Evolutionary conservation across 2,888 invertebrate genomes (phyloP).

Genomic region (Apantesis nais): DNA sequence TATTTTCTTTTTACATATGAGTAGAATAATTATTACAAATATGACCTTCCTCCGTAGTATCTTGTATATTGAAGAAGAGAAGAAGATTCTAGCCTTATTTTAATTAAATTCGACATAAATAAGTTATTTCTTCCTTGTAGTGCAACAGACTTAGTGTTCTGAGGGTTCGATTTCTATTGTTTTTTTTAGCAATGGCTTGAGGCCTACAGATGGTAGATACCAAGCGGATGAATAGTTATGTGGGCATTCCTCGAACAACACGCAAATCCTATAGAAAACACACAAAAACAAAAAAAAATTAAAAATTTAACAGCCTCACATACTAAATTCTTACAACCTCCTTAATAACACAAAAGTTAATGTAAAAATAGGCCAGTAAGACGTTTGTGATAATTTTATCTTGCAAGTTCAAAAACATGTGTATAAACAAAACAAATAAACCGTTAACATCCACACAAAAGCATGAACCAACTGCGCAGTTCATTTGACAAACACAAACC

Average conservation of each 20-base stretch:
- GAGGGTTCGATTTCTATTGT: no score
- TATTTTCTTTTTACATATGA: no score
- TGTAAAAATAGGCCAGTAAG: background rate
- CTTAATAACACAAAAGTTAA: background rate
- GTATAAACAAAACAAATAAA: constrained; percentile 20
- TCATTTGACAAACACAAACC: constrained; percentile 64
- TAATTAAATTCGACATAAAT: no score
- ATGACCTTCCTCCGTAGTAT: no score
- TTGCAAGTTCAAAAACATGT: background rate
- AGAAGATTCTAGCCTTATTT: no score
- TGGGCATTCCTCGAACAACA: no score
- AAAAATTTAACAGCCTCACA: background rate
- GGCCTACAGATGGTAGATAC: background rate
- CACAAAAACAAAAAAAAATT: background rate
- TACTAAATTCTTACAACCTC: background rate
- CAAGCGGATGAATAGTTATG: no score
- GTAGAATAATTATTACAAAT: no score
- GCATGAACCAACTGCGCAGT: constrained; percentile 54
- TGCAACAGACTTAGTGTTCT: no score
- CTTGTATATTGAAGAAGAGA: no score
- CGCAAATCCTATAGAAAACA: background rate
- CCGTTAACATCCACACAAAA: constrained; percentile 13
- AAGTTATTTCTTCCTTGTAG: no score
- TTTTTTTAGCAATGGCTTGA: background rate
- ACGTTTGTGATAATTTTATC: background rate